These are phyloP conservation scores for Takifugu bimaculatus DNA, from an alignment of 2,113 vertebrate species.

Conservation along the genomic window DNA sequence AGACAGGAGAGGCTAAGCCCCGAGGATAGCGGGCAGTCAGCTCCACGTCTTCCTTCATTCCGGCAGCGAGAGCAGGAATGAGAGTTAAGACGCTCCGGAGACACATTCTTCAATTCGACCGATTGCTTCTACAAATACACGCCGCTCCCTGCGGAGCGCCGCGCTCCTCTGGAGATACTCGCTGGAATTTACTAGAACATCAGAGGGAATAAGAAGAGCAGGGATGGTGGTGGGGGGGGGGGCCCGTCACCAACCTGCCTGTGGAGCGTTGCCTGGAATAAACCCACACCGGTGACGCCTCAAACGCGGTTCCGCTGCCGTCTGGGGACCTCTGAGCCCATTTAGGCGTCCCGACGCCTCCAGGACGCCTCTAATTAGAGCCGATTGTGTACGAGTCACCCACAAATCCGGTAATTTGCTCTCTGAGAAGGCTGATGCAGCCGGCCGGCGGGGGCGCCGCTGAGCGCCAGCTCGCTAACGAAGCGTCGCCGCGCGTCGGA, in stretches of 20 bases:
- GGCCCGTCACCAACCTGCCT: slow-evolving; percentile 25
- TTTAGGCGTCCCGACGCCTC: slow-evolving; percentile 22
- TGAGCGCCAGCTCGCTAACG: slow-evolving; percentile 37
- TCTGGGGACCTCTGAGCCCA: slow-evolving; percentile 6
- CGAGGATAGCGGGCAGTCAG: slow-evolving; percentile 45
- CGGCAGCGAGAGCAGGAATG: slow-evolving; percentile 39
- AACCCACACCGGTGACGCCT: slow-evolving; percentile 14
- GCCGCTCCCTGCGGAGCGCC: slow-evolving; percentile 27
- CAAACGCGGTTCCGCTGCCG: background rate
- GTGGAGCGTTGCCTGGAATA: slow-evolving; percentile 34
- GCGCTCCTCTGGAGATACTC: slow-evolving; percentile 37
- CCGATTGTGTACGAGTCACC: slow-evolving; percentile 43
- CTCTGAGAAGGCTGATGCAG: slow-evolving; percentile 19
- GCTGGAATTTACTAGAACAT: slow-evolving; percentile 42
- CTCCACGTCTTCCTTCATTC: slow-evolving; percentile 49
- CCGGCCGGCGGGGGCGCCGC: slow-evolving; percentile 7
- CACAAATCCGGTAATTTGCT: slow-evolving; percentile 39
- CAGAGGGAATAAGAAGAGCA: slow-evolving; percentile 22
- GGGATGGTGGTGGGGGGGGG: slow-evolving; percentile 15
- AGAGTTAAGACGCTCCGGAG: slow-evolving; percentile 58
- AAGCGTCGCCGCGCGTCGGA: slow-evolving; percentile 24
- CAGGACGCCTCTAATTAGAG: slow-evolving; percentile 47
- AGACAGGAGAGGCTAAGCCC: slow-evolving; percentile 37
- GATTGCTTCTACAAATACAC: slow-evolving; percentile 62
- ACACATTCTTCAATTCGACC: slow-evolving; percentile 55